Evolutionary conservation across 2,113 vertebrate species (phyloP), one percentile per base, ranked within the genome.

Genomic region (Indicator maculatus): DNA sequence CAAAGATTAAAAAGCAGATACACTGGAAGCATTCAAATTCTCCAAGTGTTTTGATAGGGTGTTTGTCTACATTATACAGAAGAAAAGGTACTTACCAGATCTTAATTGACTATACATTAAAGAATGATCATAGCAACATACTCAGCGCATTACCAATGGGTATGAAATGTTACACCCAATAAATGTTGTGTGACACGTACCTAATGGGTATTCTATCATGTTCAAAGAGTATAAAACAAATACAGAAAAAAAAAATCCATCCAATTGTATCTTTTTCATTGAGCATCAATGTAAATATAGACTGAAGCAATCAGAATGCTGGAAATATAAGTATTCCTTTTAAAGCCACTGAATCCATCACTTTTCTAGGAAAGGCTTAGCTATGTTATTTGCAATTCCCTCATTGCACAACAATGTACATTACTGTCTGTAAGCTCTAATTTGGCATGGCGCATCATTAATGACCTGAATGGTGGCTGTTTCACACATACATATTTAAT

Each of bases 401-500:
- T 98, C 97, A 98, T 97, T 98, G 96, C 97, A 97, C 97, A 97
- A 98, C 98, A 98, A 98, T 98, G 98, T 98, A 98, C 98, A 98
- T 98, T 98, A 98, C 98, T 98, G 98, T 97, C 98, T 98, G 98
- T 98, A 98, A 98, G 98, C 98, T 98, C 97, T 98, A 99, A 99
- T 98, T 98, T 98, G 98, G 98, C 97, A 97, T 98, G 98, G 98
- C 98, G 98, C 98, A 97, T 98, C 98, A 98, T 98, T 99, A 99
- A 99, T 98, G 98, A 98, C 98, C 98, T 98, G 98, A 98, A 98
- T 98, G 98, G 98, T 98, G 96, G 98, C 97, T 98, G 98, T 98
- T 98, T 98, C 98, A 98, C 98, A 98, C 98, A 98, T 99, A 98
- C 99, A 99, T 99, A 99, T 99, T 99, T 99, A 98, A 99, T 99